Conservation (phyloP, 2,888 invertebrate species). For the Lysandra coridon region DNA sequence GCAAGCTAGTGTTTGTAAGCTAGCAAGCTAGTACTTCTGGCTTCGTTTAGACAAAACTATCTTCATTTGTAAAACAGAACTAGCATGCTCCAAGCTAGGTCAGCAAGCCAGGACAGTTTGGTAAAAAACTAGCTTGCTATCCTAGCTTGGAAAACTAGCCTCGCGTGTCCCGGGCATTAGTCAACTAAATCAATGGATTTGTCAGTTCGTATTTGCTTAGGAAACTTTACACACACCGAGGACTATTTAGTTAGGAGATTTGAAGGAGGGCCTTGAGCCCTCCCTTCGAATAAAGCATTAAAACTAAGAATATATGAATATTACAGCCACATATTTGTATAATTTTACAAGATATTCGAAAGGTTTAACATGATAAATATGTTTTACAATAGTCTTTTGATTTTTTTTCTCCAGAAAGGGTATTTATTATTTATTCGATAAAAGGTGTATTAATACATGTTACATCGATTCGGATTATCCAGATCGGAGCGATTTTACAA, state of each 20-base stretch:
- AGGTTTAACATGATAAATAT: background rate
- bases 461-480: background rate
- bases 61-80: too few species aligned
- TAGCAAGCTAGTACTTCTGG: too few species aligned
- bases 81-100: too few species aligned
- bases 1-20: too few species aligned
- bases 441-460: background rate
- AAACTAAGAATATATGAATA: constrained; percentile 15
- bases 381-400: background rate
- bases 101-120: too few species aligned
- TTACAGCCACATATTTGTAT: too few species aligned
- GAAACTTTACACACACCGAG: background rate
- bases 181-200: constrained; percentile 10
- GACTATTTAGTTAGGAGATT: constrained; percentile 9
- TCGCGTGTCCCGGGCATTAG: background rate
- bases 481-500: background rate
- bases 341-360: background rate
- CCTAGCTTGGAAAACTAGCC: too few species aligned
- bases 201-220: background rate
- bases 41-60: too few species aligned
- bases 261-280: background rate
- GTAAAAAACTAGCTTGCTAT: too few species aligned
- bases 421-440: background rate
- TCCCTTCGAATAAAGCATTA: background rate
- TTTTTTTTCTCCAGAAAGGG: background rate